phyloP scores from a whole-genome alignment of 2,888 invertebrate species.

The Agrotis exclamationis region DNA sequence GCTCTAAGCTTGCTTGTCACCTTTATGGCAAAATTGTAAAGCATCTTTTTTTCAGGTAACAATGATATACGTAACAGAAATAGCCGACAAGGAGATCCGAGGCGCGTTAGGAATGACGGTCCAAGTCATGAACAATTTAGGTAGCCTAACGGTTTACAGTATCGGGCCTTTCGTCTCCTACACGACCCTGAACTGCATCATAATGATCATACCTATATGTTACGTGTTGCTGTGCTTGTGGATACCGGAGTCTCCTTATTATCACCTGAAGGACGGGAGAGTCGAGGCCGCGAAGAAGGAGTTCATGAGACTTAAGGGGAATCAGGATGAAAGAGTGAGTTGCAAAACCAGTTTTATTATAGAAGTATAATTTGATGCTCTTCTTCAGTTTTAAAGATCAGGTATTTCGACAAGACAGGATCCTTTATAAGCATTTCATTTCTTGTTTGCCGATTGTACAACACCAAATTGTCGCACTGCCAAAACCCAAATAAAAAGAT shows the following conservation, averaged over 20 bases:
- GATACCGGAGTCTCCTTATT: conserved; percentile 93
- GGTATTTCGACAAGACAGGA: not conserved
- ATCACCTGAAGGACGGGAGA: conserved; percentile 89
- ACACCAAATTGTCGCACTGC: not conserved
- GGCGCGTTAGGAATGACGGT: conserved; percentile 87
- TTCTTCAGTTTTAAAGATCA: too few species aligned
- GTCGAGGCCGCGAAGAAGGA: conserved; percentile 85
- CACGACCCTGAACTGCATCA: conserved; percentile 82
- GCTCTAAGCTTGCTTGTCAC: too few species aligned
- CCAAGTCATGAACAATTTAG: conserved; percentile 88
- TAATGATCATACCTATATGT: conserved; percentile 85
- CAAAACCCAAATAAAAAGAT: not conserved
- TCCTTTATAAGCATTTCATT: not conserved
- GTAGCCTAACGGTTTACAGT: conserved; percentile 84
- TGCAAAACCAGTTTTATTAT: too few species aligned
- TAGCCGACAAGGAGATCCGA: conserved; percentile 88
- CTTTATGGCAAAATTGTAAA: too few species aligned
- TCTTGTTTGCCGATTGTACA: not conserved
- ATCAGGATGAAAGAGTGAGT: conserved; percentile 82
- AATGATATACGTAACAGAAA: conserved; percentile 90
- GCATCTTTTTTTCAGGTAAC: conserved; percentile 81
- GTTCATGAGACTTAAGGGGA: conserved; percentile 85
- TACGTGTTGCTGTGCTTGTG: conserved; percentile 88
- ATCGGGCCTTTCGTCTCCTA: conserved; percentile 89
- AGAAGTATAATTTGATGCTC: too few species aligned